These are phyloP conservation scores for Bubo scandiacus DNA, from an alignment of 2,113 vertebrate species.

Conservation along the genomic window DNA sequence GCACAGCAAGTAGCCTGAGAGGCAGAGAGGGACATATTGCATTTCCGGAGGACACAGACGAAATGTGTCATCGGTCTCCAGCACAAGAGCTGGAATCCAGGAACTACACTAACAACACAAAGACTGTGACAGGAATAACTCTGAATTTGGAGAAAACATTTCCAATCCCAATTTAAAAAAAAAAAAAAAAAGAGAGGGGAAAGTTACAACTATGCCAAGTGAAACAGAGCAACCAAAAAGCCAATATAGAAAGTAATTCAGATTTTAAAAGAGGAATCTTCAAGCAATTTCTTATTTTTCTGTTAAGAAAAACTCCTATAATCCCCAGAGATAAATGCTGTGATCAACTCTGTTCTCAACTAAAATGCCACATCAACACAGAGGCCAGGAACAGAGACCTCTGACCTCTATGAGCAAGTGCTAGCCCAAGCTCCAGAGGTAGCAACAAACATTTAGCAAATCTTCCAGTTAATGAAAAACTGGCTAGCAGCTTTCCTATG, in stretches of 20 bases:
- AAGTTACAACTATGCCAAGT: neutral
- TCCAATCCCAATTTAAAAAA: neutral
- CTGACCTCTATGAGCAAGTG: neutral
- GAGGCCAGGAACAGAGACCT: neutral
- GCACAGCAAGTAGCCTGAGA: neutral
- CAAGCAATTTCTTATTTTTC: neutral
- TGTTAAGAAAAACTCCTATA: neutral
- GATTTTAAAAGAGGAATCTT: neutral
- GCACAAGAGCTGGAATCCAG: neutral
- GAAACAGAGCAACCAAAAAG: neutral
- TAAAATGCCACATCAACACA: neutral
- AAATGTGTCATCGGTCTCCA: neutral
- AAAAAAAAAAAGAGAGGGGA: neutral
- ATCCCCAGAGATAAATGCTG: neutral
- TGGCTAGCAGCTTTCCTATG: neutral
- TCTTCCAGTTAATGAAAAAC: conserved; percentile 30
- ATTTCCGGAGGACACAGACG: neutral
- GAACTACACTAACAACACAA: neutral
- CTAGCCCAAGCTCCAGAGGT: neutral
- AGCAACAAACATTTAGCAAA: neutral
- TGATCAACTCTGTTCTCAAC: neutral
- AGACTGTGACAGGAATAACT: neutral
- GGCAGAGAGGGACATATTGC: neutral
- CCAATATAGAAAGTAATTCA: neutral
- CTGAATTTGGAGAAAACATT: neutral